A percentile compares a stretch with the other conserved stretches of the same genome.
These are phyloP conservation scores for Silurus lanzhouensis DNA, from an alignment of 2,797 vertebrate genomes.

Conservation along the genomic window DNA sequence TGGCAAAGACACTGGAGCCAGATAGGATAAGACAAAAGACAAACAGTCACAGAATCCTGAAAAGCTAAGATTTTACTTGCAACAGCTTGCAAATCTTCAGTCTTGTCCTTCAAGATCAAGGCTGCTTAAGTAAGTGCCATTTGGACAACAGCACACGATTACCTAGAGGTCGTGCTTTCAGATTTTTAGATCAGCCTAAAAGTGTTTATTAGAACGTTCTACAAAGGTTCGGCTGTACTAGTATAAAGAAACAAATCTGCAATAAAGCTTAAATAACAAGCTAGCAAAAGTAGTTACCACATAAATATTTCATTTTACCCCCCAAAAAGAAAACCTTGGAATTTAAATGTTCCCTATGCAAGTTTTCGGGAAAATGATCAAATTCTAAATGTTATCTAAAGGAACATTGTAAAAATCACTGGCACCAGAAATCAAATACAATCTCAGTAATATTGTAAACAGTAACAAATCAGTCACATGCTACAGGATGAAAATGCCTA, in stretches of 20 bases:
- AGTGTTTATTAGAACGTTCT: neutral
- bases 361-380: neutral
- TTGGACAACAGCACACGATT: neutral
- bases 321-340: too few relatives aligned
- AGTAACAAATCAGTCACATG: neutral
- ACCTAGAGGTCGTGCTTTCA: neutral
- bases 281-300: too few relatives aligned
- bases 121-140: neutral
- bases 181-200: neutral
- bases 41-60: too few relatives aligned
- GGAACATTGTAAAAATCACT: neutral
- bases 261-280: neutral
- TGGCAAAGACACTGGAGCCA: constrained; percentile 40
- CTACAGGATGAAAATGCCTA: neutral
- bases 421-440: neutral
- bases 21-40: neutral
- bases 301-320: too few relatives aligned
- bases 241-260: neutral
- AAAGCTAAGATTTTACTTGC: too few relatives aligned
- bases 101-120: neutral
- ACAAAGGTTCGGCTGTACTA: neutral
- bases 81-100: neutral
- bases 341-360: neutral
- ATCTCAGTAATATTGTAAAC: neutral
- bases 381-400: too few relatives aligned